Evolutionary conservation across 2,888 invertebrate genomes (phyloP).

Genomic region (Masnerella sp.): DNA sequence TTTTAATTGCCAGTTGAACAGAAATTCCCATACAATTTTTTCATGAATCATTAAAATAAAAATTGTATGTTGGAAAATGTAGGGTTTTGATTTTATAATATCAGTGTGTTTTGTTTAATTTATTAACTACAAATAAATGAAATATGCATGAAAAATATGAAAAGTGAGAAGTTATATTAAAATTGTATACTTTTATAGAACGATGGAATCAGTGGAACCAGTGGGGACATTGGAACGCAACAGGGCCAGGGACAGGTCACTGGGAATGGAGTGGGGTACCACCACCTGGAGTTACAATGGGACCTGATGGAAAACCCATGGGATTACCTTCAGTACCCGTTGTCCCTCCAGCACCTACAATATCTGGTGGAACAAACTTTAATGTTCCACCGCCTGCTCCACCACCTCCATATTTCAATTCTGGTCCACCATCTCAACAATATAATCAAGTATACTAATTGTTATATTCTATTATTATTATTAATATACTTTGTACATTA

Average conservation of each 20-base stretch:
- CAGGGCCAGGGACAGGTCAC: constrained; percentile 69
- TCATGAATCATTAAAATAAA: too few species aligned
- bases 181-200: constrained; percentile 64
- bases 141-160: too few species aligned
- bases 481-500: too few species aligned
- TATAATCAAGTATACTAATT: constrained; percentile 70
- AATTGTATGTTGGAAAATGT: too few species aligned
- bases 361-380: constrained; percentile 69
- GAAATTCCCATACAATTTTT: too few species aligned
- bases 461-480: too few species aligned
- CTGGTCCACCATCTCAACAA: constrained; percentile 68
- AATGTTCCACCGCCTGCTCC: constrained; percentile 69
- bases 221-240: constrained; percentile 74
- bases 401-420: constrained; percentile 70
- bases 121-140: too few species aligned
- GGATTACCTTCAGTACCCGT: constrained; percentile 70
- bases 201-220: constrained; percentile 73
- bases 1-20: too few species aligned
- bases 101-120: too few species aligned
- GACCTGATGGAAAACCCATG: constrained; percentile 73
- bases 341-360: constrained; percentile 73
- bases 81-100: too few species aligned
- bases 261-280: constrained; percentile 76
- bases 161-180: too few species aligned
- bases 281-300: constrained; percentile 72